These are phyloP conservation scores for Ruditapes philippinarum DNA, from an alignment of 1,140 invertebrate genomes.

Conservation along the genomic window DNA sequence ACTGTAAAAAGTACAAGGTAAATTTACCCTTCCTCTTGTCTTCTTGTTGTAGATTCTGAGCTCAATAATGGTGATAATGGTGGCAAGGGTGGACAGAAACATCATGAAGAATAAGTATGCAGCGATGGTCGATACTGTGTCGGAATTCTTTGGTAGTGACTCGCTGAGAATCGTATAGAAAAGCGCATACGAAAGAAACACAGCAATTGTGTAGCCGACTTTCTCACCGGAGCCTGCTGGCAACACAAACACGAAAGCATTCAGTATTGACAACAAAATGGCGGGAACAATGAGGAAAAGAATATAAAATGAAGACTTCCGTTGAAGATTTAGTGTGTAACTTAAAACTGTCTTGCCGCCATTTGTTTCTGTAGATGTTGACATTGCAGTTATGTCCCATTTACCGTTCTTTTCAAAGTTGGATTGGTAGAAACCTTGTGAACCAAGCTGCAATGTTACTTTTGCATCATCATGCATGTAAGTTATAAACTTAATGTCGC, in stretches of 20 bases:
- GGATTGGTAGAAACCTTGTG: conserved; percentile 86
- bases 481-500: conserved; percentile 86
- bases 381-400: conserved; percentile 84
- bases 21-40: conserved; percentile 20
- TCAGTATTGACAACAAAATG: conserved; percentile 68
- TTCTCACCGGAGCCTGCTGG: conserved; percentile 89
- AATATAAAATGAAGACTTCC: conserved; percentile 65
- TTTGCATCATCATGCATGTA: conserved; percentile 72
- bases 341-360: conserved; percentile 26
- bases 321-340: conserved; percentile 14
- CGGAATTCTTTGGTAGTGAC: conserved; percentile 67
- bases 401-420: conserved; percentile 89
- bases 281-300: conserved; percentile 71
- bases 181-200: conserved; percentile 87
- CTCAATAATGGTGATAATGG: conserved; percentile 48
- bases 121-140: conserved; percentile 50
- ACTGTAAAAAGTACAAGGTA: too few relatives aligned
- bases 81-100: conserved; percentile 52
- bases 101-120: conserved; percentile 64
- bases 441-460: conserved; percentile 86
- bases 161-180: conserved; percentile 77
- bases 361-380: neutral
- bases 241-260: conserved; percentile 86
- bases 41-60: conserved; percentile 47
- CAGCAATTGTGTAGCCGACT: conserved; percentile 92